Evolutionary conservation across 2,888 invertebrate species (phyloP), one percentile per base, ranked within the genome.

Genomic region (Ormyrus rosae): DNA sequence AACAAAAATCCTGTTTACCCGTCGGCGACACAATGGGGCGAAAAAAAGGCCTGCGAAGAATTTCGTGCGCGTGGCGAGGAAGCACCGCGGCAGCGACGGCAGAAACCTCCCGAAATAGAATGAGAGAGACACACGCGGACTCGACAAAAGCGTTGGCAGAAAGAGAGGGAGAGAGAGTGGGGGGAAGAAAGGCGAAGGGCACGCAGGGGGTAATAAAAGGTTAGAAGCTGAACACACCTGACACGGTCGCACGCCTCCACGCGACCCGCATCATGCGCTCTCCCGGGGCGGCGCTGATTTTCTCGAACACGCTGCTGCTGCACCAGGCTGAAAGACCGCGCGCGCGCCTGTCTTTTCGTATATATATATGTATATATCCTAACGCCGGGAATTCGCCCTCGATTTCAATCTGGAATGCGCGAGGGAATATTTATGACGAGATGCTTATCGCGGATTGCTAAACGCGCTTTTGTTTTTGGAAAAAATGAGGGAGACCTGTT

Each of bases 201-300:
- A 73, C 75, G 73, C 71, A 71, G 79, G 82, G 81, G 81, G 82
- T 85, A 86, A 86, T 85, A 85, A 86, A 86, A 86, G 87, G 85
- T 84, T 83, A 84, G 82, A 86, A 86, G 56, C 63, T 19, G 58
- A 63, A 87, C 85, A 86, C 87, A 86, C 87, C 88, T 86, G 83
- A 84, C 85, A 88, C 88, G 87, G 87, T 87, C 86, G 84, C 87
- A 88, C 87, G 86, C 87, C 86, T 86, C 87, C 86, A 87, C 87
- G 87, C 86, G 88, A 87, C 87, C 86, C 84, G 83, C 85, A 84
- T 85, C 85, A 79, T 78, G 78, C 46, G 70, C 74, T 73, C 46
- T 73, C 70, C 79, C 70, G 75, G 68, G 50, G 53, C 82, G 82
- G 71, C 80, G 67, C 50, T 6, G 67, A 53, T 60, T 45, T 51